Percentiles rank a stretch among this genome's conserved stretches.
Conservation (phyloP, 2,888 invertebrate species). For the Synanthedon myopaeformis region DNA sequence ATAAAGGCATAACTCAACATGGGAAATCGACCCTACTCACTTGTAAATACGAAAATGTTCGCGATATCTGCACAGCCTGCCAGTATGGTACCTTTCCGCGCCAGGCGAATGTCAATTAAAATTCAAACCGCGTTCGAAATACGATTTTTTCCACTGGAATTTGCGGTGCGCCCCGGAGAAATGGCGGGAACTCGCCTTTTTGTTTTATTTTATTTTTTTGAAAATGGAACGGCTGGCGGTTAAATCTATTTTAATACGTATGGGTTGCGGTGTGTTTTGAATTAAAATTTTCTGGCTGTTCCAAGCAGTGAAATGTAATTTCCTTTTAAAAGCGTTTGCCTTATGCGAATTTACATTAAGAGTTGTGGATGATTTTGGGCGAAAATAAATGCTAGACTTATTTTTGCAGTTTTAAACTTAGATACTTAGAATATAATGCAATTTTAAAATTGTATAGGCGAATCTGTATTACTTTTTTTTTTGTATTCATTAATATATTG, state of each 20-base stretch:
- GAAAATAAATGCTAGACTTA: too few relatives aligned
- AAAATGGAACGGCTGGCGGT: conserved; percentile 65
- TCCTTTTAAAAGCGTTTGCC: conserved; percentile 30
- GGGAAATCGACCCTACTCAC: conserved; percentile 26
- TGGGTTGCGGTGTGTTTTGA: conserved; percentile 64
- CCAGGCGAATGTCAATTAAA: conserved; percentile 67
- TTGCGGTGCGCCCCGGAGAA: conserved; percentile 62
- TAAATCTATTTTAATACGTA: conserved; percentile 69
- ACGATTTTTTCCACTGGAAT: conserved; percentile 70
- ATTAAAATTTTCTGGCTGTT: conserved; percentile 55
- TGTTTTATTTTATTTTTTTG: conserved; percentile 62
- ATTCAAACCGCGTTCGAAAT: conserved; percentile 71
- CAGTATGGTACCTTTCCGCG: conserved; percentile 27
- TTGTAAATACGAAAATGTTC: conserved; percentile 55
- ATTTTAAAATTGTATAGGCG: too few relatives aligned
- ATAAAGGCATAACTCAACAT: conserved; percentile 11
- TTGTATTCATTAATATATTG: too few relatives aligned
- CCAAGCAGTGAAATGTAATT: conserved; percentile 59
- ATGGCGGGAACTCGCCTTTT: conserved; percentile 64
- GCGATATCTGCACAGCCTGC: conserved; percentile 37
- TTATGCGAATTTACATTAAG: neutral
- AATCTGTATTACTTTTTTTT: too few relatives aligned
- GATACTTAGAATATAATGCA: too few relatives aligned
- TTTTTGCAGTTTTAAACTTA: too few relatives aligned
- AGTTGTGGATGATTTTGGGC: neutral